Percentiles rank a stretch among this genome's conserved stretches.
Evolutionary conservation across 2,113 vertebrate genomes (phyloP).

Genomic region (Pangasianodon hypophthalmus): DNA sequence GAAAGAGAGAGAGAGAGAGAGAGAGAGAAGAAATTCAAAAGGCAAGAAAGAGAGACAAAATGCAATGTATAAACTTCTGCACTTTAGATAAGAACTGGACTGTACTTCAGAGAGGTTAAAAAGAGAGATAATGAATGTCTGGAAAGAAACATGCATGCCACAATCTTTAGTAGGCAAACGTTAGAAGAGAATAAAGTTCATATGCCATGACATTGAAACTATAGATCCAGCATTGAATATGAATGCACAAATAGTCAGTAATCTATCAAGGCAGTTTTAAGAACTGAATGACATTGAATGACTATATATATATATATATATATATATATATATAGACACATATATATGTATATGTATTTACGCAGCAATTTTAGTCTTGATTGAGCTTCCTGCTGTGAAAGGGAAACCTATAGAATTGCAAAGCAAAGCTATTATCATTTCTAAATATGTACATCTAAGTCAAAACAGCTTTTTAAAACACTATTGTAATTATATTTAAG

Average conservation of each 20-base stretch:
- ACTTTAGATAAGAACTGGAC: neutral
- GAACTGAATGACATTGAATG: too few species aligned
- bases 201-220: neutral
- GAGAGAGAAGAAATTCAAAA: conserved; percentile 39
- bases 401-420: neutral
- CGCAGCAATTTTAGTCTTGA: neutral
- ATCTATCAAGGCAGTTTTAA: too few species aligned
- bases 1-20: conserved; percentile 41
- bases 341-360: too few species aligned
- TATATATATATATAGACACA: too few species aligned
- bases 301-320: too few species aligned
- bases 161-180: neutral
- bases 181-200: neutral
- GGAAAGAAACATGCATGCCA: neutral
- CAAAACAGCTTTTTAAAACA: neutral
- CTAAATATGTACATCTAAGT: neutral
- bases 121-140: neutral
- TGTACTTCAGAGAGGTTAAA: neutral
- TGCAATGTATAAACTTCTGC: neutral
- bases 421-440: too few species aligned
- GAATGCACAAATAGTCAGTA: neutral
- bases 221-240: neutral
- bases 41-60: neutral
- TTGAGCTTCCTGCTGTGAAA: neutral
- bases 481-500: neutral